phyloP scores from a whole-genome alignment of 2,113 vertebrate genomes.

The Empidonax traillii region DNA sequence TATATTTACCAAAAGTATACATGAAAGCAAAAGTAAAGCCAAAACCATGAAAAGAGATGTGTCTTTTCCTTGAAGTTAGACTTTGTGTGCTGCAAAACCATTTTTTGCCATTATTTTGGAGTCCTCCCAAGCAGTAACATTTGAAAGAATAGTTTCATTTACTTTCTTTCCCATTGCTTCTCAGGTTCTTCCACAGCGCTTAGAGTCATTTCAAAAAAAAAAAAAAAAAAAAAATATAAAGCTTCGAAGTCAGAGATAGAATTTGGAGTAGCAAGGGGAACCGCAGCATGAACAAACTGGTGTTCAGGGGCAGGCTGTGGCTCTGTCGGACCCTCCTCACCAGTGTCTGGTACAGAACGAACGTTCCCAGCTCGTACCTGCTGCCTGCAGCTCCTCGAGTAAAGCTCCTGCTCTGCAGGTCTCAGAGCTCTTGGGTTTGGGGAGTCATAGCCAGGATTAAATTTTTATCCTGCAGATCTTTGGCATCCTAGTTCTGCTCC shows the following conservation, averaged over 20 bases:
- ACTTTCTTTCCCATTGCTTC: neutral
- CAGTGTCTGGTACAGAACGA: neutral
- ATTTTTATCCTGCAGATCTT: neutral
- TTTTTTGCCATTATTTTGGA: neutral
- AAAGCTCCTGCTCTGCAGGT: neutral
- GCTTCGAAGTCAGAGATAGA: neutral
- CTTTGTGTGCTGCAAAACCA: neutral
- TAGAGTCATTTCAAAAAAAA: neutral
- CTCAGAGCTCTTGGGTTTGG: neutral
- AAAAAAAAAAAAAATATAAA: neutral
- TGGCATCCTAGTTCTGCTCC: neutral
- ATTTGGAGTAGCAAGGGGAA: neutral
- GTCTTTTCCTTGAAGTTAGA: neutral
- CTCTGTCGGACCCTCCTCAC: accelerated
- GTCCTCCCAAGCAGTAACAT: accelerated
- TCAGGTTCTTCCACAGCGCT: accelerated
- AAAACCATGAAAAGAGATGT: neutral
- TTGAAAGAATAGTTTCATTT: neutral
- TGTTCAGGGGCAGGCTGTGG: neutral
- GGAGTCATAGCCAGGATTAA: neutral
- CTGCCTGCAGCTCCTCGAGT: neutral
- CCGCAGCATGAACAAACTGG: accelerated
- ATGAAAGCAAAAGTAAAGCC: neutral
- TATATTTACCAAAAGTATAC: neutral
- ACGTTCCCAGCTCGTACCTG: accelerated